These are phyloP conservation scores for Strix uralensis DNA, from an alignment of 2,113 vertebrate genomes.

Conservation along the genomic window DNA sequence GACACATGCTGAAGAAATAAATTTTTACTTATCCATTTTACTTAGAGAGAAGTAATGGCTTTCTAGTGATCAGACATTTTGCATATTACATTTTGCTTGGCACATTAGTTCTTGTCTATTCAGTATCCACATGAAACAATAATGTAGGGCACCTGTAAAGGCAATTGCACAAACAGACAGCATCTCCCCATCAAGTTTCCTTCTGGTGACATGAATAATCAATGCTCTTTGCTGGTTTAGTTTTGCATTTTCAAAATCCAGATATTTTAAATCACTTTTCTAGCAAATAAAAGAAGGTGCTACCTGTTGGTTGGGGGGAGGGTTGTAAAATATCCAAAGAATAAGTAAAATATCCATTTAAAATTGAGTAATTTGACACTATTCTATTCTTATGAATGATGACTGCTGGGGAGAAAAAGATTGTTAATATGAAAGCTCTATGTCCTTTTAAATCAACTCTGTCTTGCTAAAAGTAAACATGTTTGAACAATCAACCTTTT, in stretches of 20 bases:
- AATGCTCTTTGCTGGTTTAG: neutral
- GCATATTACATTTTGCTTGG: neutral
- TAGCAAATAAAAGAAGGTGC: neutral
- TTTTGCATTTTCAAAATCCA: neutral
- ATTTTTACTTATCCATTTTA: neutral
- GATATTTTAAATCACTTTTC: neutral
- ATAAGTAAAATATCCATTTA: neutral
- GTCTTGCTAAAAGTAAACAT: neutral
- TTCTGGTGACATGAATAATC: too few relatives aligned
- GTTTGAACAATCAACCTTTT: neutral
- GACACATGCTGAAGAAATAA: neutral
- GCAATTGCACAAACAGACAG: neutral
- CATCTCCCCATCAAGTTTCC: neutral
- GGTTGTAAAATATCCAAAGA: neutral
- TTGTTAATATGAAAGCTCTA: neutral
- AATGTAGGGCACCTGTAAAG: neutral
- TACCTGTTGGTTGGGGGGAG: accelerated
- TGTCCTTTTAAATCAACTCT: neutral
- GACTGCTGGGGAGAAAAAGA: neutral
- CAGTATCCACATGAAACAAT: neutral
- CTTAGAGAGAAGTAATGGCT: neutral
- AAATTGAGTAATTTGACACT: neutral
- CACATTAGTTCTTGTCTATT: neutral
- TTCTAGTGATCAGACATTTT: neutral
- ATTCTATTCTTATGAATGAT: neutral